A percentile compares a stretch with the other conserved stretches of the same genome.
These are phyloP conservation scores for Abrostola tripartita DNA, from an alignment of 2,888 invertebrate species.

Conservation along the genomic window DNA sequence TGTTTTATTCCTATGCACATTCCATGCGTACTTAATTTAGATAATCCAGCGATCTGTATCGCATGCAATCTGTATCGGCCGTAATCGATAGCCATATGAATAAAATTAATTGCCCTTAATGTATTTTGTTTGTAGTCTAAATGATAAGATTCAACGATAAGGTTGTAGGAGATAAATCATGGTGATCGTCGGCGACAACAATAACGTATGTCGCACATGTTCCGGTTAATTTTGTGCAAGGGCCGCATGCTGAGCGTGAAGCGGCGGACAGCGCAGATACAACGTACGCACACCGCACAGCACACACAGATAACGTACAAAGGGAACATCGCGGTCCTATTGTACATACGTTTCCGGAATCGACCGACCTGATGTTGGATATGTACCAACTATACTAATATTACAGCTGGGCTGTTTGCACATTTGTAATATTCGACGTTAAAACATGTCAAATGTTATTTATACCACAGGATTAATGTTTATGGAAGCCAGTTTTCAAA, in stretches of 20 bases:
- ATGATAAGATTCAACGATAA: constrained; percentile 65
- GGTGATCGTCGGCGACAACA: constrained; percentile 67
- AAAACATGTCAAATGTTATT: constrained; percentile 13
- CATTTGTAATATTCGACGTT: constrained; percentile 23
- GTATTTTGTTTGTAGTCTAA: constrained; percentile 41
- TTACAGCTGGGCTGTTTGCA: constrained; percentile 10
- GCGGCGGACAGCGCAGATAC: constrained; percentile 39
- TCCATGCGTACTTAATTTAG: constrained; percentile 36
- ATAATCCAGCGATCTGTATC: constrained; percentile 23
- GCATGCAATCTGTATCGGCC: constrained; percentile 36
- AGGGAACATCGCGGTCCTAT: constrained; percentile 63
- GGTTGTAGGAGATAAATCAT: constrained; percentile 72
- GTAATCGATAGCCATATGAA: constrained; percentile 41
- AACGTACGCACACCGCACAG: constrained; percentile 50
- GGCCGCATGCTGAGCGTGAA: constrained; percentile 74
- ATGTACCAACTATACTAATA: constrained; percentile 39
- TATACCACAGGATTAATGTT: constrained; percentile 31
- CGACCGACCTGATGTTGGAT: constrained; percentile 47
- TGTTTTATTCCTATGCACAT: constrained; percentile 25
- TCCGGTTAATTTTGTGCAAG: constrained; percentile 73
- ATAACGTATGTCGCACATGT: constrained; percentile 77
- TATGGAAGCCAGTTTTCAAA: constrained; percentile 27
- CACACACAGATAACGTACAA: constrained; percentile 62
- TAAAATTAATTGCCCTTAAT: constrained; percentile 45
- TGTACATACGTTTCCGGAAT: constrained; percentile 70